Evolutionary conservation across 2,113 vertebrate genomes (phyloP).

Genomic region (Pangasianodon hypophthalmus): DNA sequence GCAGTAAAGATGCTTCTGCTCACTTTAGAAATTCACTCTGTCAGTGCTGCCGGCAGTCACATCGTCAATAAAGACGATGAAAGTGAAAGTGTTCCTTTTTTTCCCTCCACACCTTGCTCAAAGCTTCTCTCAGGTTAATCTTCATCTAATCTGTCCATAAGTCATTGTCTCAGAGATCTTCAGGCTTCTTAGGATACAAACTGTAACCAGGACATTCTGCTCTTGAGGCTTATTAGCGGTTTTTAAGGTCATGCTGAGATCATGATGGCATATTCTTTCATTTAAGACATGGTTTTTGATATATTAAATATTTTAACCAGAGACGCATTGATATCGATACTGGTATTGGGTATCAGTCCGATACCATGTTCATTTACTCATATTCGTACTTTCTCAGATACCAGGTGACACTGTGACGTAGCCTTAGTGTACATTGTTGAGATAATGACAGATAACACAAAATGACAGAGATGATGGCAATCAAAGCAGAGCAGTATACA

Average conservation of each 20-base stretch:
- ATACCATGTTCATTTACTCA: not conserved
- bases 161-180: conserved; percentile 2
- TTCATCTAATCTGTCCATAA: conserved; percentile 29
- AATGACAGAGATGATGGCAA: not conserved
- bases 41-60: conserved; percentile 10
- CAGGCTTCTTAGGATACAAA: not conserved
- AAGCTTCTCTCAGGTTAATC: conserved; percentile 20
- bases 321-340: not conserved
- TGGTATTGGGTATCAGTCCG: not conserved
- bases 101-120: not conserved
- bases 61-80: conserved; percentile 16
- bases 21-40: not conserved
- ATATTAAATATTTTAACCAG: not conserved
- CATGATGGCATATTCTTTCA: not conserved
- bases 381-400: not conserved
- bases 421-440: not conserved
- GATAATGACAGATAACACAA: not conserved
- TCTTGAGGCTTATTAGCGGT: conserved; percentile 29
- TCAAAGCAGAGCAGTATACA: not conserved
- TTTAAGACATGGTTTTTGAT: not conserved
- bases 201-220: not conserved
- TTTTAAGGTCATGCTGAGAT: conserved; percentile 53
- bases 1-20: conserved; percentile 15
- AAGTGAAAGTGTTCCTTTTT: not conserved
- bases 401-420: not conserved